Base-by-base conservation (phyloP, 2,113 vertebrate species). In the Calyptommatus sinebrachiatus region DNA sequence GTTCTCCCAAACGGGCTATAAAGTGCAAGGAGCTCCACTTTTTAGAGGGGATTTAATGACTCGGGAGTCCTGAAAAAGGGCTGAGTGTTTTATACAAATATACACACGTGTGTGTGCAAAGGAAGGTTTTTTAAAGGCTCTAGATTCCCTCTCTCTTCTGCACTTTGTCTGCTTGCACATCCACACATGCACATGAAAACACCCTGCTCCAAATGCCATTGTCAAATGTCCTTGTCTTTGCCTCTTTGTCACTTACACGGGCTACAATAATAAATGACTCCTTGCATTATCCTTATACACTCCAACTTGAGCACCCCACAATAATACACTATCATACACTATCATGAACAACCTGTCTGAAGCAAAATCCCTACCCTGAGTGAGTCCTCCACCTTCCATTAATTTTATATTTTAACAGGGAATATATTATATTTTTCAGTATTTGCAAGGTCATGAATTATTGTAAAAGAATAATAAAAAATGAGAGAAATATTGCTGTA, bases 261-360 rank as follows among this genome's bases (percentile, higher is more conserved):
- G 92, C 94, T 92, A 90, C 82, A 88, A 91, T 91, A 93, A 93
- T 91, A 92, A 88, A 90, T 91, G 86, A 85, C 28, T 26, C 80
- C 84, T 85, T 91, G 87, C 88, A 90, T 41, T 41, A 41, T 92
- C 92, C 90, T 91, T 90, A 87, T 53, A 87, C 86, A 81, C 87
- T 92, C 84, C 86, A 85, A 85, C 86, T 85, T 82, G 89, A 93
- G 84, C 89, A 91, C 90, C 87, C 86, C 73, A 90, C 35, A 67
- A 85, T 93, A 93, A 93, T 91, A 86, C 90, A 92, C 92, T 92
- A 93, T 91, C 90, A 87, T 84, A 81, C 87, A 90, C 94, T 94
- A 94, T 95, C 94, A 94, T 89, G 88, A 94, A 94, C 91, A 92
- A 93, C 94, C 94, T 94, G 94, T 94, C 94, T 93, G 85, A 84